Evolutionary conservation across 2,888 invertebrate genomes (phyloP), one percentile per base, ranked within the genome.

Genomic region (Serripes groenlandicus): DNA sequence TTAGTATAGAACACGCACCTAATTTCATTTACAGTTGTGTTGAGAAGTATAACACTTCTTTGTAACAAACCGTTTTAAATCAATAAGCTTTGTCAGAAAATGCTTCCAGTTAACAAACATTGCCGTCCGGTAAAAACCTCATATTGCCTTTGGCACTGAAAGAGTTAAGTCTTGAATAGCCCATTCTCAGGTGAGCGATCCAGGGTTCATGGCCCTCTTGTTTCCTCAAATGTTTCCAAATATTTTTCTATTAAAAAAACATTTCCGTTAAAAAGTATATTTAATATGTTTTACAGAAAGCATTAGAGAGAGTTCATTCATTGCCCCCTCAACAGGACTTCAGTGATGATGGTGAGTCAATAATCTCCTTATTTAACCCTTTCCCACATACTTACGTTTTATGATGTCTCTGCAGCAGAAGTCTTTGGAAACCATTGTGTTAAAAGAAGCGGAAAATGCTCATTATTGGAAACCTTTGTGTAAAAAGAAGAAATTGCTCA

Each of bases 231-330:
- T 11, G 15, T 15, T 7, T 7, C 7, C 15, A 42, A 42, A 42
- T 42, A 11, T 42, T 42, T 42, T 54, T 23, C n/a, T 54, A 15
- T 7, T 7, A 54, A 9, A 15, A 15, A 54, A n/a, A 15, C 54
- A n/a, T n/a, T 54, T n/a, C 5, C 54, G 23, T 15, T 54, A 5
- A 23, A 5, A 26, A n/a, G 4, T 56, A n/a, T 32, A 18, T 32
- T 62, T 30, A 37, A 37, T 35, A 37, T 68, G 37, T 68, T 26
- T 26, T 42, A 37, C 66, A 84, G 81, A 78, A 81, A 28, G 42
- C 81, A 26, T 49, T 85, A 37, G 23, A 37, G n/a, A 58, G 86
- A 5, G 71, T 81, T 15, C 78, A 78, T 56, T 86, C 86, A n/a
- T 37, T 86, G 58, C 86, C 86, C 15, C 85, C 85, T 18, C 28